These are phyloP conservation scores for Noturus placidus DNA, from an alignment of 2,113 vertebrate genomes.

Conservation along the genomic window DNA sequence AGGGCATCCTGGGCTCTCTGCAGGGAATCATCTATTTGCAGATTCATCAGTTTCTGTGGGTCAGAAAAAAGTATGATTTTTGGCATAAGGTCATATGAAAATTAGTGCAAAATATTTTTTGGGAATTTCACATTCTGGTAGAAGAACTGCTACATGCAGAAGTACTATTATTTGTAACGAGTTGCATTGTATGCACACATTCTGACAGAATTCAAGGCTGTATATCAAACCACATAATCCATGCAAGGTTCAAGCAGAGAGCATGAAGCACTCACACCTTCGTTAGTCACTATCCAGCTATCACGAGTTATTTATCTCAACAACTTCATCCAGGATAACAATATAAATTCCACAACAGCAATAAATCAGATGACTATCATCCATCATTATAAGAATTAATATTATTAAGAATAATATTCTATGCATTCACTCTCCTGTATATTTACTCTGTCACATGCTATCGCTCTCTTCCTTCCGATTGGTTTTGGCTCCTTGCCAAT, in stretches of 20 bases:
- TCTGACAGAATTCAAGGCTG: neutral
- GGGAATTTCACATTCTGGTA: neutral
- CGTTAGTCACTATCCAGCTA: neutral
- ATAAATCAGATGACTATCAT: neutral
- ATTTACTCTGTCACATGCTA: neutral
- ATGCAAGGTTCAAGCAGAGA: neutral
- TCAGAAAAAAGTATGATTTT: neutral
- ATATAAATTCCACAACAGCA: neutral
- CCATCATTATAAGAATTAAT: too few species aligned
- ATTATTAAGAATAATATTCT: neutral
- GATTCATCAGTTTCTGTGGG: constrained; percentile 57
- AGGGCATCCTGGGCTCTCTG: constrained; percentile 61
- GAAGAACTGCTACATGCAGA: neutral
- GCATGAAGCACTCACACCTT: neutral
- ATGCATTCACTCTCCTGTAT: neutral
- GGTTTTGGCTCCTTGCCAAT: neutral
- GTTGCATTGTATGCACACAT: neutral
- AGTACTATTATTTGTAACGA: neutral
- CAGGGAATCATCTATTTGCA: constrained; percentile 57
- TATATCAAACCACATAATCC: neutral
- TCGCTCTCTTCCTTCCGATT: neutral
- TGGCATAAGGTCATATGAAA: neutral
- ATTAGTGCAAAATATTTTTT: neutral
- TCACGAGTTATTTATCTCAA: neutral
- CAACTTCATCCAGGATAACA: neutral